Evolutionary conservation across 2,113 vertebrate species (phyloP).

Genomic region (Eira barbara): DNA sequence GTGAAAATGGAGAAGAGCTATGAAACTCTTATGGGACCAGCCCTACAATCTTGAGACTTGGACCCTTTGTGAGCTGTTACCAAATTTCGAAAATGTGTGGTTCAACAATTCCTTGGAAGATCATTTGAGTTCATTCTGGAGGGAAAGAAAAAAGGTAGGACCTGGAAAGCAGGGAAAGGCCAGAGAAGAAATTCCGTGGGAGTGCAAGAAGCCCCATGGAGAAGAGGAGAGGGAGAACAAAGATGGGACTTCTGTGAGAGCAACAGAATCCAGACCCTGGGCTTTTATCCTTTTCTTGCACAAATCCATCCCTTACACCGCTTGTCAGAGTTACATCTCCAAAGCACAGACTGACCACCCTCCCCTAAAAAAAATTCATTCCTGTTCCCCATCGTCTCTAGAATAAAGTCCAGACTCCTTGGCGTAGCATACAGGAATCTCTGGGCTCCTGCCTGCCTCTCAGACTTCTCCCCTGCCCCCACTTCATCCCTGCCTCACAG

Average conservation of each 20-base stretch:
- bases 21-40: fast-evolving
- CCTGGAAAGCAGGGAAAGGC: neutral
- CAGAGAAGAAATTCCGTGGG: neutral
- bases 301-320: neutral
- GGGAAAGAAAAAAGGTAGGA: neutral
- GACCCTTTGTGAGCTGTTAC: neutral
- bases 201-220: neutral
- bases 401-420: neutral
- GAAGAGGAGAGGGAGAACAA: neutral
- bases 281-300: neutral
- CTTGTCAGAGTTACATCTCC: neutral
- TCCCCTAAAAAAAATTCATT: neutral
- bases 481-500: neutral
- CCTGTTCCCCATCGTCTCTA: fast-evolving
- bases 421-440: neutral
- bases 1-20: neutral
- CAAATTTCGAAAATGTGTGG: neutral
- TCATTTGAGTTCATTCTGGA: neutral
- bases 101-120: neutral
- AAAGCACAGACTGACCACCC: neutral
- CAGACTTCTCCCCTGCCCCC: neutral
- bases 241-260: neutral
- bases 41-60: fast-evolving
- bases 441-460: neutral
- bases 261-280: neutral